These are phyloP conservation scores for Apomyelois bistriatella DNA, from an alignment of 2,888 invertebrate species.

Conservation along the genomic window DNA sequence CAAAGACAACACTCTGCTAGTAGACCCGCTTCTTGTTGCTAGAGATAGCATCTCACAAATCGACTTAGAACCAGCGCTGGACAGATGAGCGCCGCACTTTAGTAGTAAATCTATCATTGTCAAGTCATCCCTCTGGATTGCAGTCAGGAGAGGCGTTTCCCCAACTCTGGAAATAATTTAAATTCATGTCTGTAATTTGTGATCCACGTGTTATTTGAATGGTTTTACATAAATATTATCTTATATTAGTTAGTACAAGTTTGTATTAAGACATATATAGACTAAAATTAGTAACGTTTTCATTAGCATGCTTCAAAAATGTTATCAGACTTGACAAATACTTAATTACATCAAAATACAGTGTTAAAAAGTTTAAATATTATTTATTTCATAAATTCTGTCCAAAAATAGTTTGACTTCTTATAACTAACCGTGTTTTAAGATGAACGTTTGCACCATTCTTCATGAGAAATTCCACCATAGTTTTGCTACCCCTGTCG, in stretches of 20 bases:
- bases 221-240: too few relatives aligned
- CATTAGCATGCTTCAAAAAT: too few relatives aligned
- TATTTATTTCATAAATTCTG: too few relatives aligned
- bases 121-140: slow-evolving; percentile 82
- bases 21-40: slow-evolving; percentile 82
- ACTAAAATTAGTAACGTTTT: too few relatives aligned
- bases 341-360: too few relatives aligned
- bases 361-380: too few relatives aligned
- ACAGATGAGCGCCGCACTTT: slow-evolving; percentile 88
- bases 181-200: too few relatives aligned
- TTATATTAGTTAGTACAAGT: too few relatives aligned
- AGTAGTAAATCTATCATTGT: slow-evolving; percentile 83
- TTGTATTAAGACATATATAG: too few relatives aligned
- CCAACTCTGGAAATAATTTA: not conserved
- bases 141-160: slow-evolving; percentile 86
- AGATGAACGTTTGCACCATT: slow-evolving; percentile 91
- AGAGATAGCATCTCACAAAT: slow-evolving; percentile 84
- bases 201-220: too few relatives aligned
- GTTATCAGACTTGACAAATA: too few relatives aligned
- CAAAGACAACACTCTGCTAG: slow-evolving; percentile 80
- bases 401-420: too few relatives aligned
- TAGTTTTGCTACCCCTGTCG: slow-evolving; percentile 82
- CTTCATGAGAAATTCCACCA: slow-evolving; percentile 86
- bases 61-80: slow-evolving; percentile 73
- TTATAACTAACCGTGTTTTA: slow-evolving; percentile 78